phyloP scores from a whole-genome alignment of 2,888 invertebrate genomes.

The Lobophora halterata region DNA sequence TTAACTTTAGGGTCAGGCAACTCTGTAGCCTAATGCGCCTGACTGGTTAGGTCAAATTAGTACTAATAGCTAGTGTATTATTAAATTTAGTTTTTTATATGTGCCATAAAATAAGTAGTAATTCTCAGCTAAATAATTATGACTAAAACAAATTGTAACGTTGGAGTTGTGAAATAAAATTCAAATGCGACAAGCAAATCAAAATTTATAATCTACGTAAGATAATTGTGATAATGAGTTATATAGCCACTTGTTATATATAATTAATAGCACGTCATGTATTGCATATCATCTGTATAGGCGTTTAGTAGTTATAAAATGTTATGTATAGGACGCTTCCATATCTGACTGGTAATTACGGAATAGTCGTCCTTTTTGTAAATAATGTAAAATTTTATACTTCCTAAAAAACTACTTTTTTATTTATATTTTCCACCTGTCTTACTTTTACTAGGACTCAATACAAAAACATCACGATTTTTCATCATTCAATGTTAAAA shows the following conservation, averaged over 20 bases:
- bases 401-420: conserved; percentile 39
- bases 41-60: conserved; percentile 26
- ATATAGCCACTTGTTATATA: conserved; percentile 74
- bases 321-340: conserved; percentile 46
- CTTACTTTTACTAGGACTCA: conserved; percentile 39
- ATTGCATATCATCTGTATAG: conserved; percentile 76
- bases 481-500: no score
- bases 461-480: no score
- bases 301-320: conserved; percentile 49
- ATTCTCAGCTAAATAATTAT: conserved; percentile 45
- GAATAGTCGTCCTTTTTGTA: conserved; percentile 26
- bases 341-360: conserved; percentile 44
- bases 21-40: no score
- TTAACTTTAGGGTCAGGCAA: no score
- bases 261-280: conserved; percentile 71
- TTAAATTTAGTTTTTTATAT: conserved; percentile 54
- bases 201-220: conserved; percentile 74
- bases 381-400: conserved; percentile 50
- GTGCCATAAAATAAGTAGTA: conserved; percentile 72
- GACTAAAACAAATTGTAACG: conserved; percentile 51
- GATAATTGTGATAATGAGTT: conserved; percentile 77
- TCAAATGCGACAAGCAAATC: conserved; percentile 58
- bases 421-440: conserved; percentile 13
- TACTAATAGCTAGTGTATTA: conserved; percentile 26
- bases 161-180: conserved; percentile 75